phyloP scores from a whole-genome alignment of 2,797 vertebrate genomes.

The Cirrhinus mrigala region DNA sequence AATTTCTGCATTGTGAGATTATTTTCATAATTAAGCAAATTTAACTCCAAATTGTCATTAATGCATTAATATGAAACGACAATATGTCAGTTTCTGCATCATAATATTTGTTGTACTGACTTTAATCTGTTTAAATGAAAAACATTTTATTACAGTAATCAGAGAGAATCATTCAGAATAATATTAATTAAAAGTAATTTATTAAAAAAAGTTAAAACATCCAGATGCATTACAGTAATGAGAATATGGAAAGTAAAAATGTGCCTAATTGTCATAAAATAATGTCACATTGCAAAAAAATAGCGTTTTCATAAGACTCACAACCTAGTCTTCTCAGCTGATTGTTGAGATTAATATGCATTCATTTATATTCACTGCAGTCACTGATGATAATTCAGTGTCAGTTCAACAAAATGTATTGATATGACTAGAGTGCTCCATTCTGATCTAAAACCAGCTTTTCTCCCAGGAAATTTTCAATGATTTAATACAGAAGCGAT shows the following conservation, averaged over 20 bases:
- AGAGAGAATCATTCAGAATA: not conserved
- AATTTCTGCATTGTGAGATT: not conserved
- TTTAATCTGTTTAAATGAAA: not conserved
- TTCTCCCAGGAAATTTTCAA: not conserved
- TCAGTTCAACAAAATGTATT: not conserved
- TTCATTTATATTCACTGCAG: not conserved
- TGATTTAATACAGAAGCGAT: not conserved
- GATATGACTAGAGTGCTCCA: not conserved
- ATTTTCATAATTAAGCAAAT: not conserved
- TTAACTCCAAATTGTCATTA: not conserved
- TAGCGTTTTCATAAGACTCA: too few relatives aligned
- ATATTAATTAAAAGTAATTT: not conserved
- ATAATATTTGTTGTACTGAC: not conserved
- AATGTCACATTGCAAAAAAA: not conserved
- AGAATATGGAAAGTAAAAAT: not conserved
- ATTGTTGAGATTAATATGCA: not conserved
- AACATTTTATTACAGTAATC: not conserved
- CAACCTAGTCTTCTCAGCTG: not conserved
- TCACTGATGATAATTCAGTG: not conserved
- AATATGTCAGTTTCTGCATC: not conserved
- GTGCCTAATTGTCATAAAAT: not conserved
- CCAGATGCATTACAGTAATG: not conserved
- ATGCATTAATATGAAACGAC: not conserved
- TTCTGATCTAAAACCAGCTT: not conserved
- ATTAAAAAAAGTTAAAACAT: not conserved